A percentile compares a stretch with the other conserved stretches of the same genome.
Evolutionary conservation across 2,888 invertebrate species (phyloP).

Genomic region (Caenorhabditis macrosperma): DNA sequence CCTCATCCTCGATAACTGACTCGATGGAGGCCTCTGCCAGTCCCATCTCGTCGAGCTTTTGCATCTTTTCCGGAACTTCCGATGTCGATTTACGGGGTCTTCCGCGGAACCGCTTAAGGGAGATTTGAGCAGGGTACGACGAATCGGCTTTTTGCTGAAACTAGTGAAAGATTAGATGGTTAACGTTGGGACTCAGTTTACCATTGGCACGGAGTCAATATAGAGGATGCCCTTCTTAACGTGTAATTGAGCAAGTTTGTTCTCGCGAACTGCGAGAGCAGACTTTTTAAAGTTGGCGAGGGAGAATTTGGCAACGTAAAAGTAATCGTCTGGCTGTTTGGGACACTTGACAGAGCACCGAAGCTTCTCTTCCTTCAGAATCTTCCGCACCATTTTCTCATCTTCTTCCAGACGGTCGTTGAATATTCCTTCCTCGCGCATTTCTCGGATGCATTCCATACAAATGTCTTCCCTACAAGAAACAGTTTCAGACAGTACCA

Average conservation of each 20-base stretch:
- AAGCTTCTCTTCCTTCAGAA: constrained; percentile 63
- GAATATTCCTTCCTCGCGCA: constrained; percentile 69
- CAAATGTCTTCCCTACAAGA: constrained; percentile 74
- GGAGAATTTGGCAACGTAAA: constrained; percentile 61
- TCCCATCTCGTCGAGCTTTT: constrained; percentile 30
- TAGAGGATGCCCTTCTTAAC: constrained; percentile 20
- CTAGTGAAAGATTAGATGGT: not conserved
- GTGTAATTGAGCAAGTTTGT: constrained; percentile 12
- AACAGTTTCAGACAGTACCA: not conserved
- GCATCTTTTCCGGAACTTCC: constrained; percentile 42
- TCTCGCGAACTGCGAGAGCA: constrained; percentile 34
- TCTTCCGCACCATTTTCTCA: constrained; percentile 48
- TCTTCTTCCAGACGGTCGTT: constrained; percentile 62
- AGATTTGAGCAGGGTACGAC: not conserved
- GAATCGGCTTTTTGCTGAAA: constrained; percentile 54
- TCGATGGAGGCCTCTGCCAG: too few relatives aligned
- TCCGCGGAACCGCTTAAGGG: constrained; percentile 23
- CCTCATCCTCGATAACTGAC: too few relatives aligned
- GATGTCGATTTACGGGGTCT: not conserved
- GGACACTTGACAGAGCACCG: constrained; percentile 53
- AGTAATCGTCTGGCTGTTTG: constrained; percentile 19
- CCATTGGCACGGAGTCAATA: constrained; percentile 26
- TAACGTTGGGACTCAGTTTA: not conserved
- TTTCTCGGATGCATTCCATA: constrained; percentile 66
- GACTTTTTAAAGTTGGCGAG: constrained; percentile 55